Percentiles rank a stretch among this genome's conserved stretches.
These are phyloP conservation scores for Caenorhabditis sinica DNA, from an alignment of 2,888 invertebrate genomes.

Conservation along the genomic window DNA sequence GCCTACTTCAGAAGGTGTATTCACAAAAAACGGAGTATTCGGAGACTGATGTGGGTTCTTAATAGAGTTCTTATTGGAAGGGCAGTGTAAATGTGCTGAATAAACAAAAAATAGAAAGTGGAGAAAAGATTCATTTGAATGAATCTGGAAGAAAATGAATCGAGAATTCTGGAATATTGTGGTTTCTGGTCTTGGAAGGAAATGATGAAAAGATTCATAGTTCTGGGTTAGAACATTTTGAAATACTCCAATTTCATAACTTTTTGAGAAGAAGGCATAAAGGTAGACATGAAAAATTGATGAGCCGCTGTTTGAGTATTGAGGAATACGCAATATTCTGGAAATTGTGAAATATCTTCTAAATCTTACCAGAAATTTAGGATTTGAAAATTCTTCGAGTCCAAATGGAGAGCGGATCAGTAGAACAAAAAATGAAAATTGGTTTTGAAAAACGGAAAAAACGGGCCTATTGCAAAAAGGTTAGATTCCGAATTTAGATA, in stretches of 20 bases:
- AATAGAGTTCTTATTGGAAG: conserved; percentile 16
- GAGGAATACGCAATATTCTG: no score
- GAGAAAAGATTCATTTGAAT: conserved; percentile 2
- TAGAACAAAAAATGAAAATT: no score
- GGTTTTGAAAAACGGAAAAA: no score
- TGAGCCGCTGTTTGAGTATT: background rate
- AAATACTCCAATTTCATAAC: background rate
- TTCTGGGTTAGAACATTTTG: background rate
- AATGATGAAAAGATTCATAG: background rate
- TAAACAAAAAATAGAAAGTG: conserved; percentile 11
- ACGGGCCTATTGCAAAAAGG: no score
- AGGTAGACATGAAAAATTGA: conserved; percentile 3
- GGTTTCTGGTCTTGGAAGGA: conserved; percentile 2
- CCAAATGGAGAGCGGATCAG: no score
- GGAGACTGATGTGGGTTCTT: conserved; percentile 2
- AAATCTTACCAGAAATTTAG: no score
- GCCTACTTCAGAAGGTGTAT: conserved; percentile 25
- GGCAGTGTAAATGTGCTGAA: conserved; percentile 30
- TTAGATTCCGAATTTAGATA: no score
- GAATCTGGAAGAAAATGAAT: conserved; percentile 11
- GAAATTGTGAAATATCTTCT: background rate
- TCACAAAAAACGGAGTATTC: background rate
- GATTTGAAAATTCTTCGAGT: no score
- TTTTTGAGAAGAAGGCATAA: background rate
- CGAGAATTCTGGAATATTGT: background rate